These are phyloP conservation scores for Capreolus pygargus DNA, from an alignment of 2,113 vertebrate genomes.

Conservation along the genomic window DNA sequence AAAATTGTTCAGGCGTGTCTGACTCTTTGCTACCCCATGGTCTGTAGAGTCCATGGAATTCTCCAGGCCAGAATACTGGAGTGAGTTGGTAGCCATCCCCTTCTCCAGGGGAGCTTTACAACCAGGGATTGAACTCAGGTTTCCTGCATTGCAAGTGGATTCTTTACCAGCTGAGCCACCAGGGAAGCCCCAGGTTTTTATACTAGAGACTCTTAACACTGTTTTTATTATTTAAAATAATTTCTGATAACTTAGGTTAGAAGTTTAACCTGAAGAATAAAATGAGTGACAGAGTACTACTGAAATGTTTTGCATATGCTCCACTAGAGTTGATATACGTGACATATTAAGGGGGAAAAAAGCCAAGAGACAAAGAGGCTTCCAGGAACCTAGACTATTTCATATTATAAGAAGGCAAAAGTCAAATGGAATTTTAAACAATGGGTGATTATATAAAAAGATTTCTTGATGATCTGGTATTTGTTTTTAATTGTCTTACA, in stretches of 20 bases:
- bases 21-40: background rate
- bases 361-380: background rate
- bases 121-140: background rate
- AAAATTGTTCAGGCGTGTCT: background rate
- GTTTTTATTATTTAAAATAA: background rate
- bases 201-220: background rate
- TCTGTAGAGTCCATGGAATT: background rate
- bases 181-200: background rate
- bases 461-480: background rate
- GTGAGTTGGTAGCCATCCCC: background rate
- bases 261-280: background rate
- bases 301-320: conserved; percentile 1
- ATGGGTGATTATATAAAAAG: background rate
- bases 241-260: background rate
- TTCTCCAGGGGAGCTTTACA: background rate
- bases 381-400: background rate
- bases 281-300: background rate
- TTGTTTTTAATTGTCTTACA: background rate
- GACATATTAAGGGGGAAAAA: background rate
- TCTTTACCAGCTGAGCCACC: background rate
- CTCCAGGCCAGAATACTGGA: background rate
- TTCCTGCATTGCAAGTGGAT: background rate
- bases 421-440: background rate
- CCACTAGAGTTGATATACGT: background rate
- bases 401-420: background rate